Percentiles rank a stretch among this genome's conserved stretches.
Conservation (phyloP, 2,797 vertebrate species). For the Thaleichthys pacificus region DNA sequence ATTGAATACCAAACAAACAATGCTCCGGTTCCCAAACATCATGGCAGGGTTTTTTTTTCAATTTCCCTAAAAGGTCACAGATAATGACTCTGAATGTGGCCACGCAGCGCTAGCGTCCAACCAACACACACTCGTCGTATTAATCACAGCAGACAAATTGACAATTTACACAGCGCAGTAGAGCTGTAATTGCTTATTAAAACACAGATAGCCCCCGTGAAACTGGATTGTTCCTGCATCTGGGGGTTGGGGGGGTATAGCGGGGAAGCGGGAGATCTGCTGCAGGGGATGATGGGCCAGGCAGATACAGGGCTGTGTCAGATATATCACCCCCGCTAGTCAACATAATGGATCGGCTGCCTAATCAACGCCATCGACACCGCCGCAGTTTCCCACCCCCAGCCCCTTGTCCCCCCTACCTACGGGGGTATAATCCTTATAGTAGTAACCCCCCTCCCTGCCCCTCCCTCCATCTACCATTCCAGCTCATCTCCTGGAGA, state of each 20-base stretch:
- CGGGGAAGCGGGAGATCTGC: not conserved
- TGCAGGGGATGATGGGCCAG: slow-evolving; percentile 9
- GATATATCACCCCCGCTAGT: slow-evolving; percentile 17
- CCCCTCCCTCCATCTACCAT: not conserved
- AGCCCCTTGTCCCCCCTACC: not conserved
- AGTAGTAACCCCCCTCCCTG: not conserved
- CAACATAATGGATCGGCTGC: slow-evolving; percentile 29
- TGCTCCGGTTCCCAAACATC: not conserved
- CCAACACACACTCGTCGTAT: slow-evolving; percentile 32
- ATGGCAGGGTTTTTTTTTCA: slow-evolving; percentile 6
- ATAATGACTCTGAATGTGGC: slow-evolving; percentile 35
- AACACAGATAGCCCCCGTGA: slow-evolving; percentile 35
- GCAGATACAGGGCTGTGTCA: slow-evolving; percentile 17
- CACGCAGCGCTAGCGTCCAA: slow-evolving; percentile 22
- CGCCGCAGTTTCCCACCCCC: slow-evolving; percentile 14
- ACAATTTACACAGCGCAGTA: slow-evolving; percentile 36
- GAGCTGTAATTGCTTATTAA: slow-evolving; percentile 47
- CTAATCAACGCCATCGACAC: not conserved
- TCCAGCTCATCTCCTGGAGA: slow-evolving; percentile 14
- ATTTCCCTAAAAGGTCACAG: slow-evolving; percentile 30
- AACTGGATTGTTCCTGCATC: slow-evolving; percentile 30
- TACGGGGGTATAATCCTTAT: no score
- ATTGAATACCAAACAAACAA: slow-evolving; percentile 14
- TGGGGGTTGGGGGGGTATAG: slow-evolving; percentile 6
- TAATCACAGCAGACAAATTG: slow-evolving; percentile 51